Percentiles rank a stretch among this genome's conserved stretches.
Conservation (phyloP, 2,113 vertebrate species). For the Glareola pratincola region DNA sequence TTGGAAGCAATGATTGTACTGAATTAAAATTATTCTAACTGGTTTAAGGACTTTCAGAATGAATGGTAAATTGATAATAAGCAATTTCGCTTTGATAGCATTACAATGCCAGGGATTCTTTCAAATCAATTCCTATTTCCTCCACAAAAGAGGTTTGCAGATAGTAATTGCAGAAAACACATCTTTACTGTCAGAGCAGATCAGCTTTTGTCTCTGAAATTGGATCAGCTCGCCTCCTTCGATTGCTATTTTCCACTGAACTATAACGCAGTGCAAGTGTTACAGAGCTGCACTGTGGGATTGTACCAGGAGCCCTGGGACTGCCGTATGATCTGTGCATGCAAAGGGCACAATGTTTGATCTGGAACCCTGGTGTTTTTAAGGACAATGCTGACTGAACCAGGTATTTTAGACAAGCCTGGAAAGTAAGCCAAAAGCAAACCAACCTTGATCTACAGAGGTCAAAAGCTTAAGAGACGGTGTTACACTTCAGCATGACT, state of each 20-base stretch:
- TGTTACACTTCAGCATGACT: neutral
- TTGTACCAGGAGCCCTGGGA: accelerated
- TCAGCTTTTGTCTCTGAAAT: conserved; percentile 6
- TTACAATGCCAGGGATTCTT: conserved; percentile 30
- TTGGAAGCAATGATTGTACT: neutral
- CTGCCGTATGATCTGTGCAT: neutral
- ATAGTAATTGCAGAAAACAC: conserved; percentile 35
- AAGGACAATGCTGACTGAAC: neutral
- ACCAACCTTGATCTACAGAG: neutral
- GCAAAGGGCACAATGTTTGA: neutral
- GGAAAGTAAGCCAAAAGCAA: neutral
- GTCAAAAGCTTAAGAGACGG: neutral
- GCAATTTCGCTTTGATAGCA: neutral
- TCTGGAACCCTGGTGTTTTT: neutral
- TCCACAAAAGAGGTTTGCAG: conserved; percentile 33
- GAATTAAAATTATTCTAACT: conserved; percentile 41
- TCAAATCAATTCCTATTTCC: conserved; percentile 54
- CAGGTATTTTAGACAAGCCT: neutral
- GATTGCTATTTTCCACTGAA: neutral
- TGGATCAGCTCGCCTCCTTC: neutral
- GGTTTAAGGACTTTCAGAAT: conserved; percentile 39
- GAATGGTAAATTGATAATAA: conserved; percentile 53
- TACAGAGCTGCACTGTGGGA: neutral
- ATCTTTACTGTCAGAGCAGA: neutral
- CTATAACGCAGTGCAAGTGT: neutral